phyloP scores from a whole-genome alignment of 2,113 vertebrate genomes.

The Hyaena hyaena region DNA sequence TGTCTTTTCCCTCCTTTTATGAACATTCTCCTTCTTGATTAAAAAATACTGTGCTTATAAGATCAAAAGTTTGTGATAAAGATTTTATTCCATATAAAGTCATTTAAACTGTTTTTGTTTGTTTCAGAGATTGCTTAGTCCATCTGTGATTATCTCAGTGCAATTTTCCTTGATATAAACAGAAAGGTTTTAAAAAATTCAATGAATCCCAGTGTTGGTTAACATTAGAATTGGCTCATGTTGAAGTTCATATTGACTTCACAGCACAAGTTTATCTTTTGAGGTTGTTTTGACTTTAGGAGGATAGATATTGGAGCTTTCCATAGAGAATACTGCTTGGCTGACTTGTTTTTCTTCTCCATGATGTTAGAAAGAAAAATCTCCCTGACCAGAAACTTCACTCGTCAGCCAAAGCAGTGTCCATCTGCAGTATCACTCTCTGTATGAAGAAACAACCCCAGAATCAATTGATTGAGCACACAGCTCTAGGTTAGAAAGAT shows the following conservation, averaged over 20 bases:
- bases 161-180: conserved; percentile 64
- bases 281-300: conserved; percentile 59
- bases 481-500: neutral
- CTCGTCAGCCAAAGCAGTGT: neutral
- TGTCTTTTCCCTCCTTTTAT: neutral
- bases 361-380: conserved; percentile 59
- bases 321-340: conserved; percentile 46
- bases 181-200: conserved; percentile 44
- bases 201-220: conserved; percentile 22
- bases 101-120: conserved; percentile 55
- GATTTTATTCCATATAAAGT: conserved; percentile 39
- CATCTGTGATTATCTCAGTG: conserved; percentile 54
- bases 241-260: conserved; percentile 44
- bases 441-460: neutral
- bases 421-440: neutral
- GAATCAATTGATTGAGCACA: neutral
- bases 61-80: conserved; percentile 45
- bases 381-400: neutral
- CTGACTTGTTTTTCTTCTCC: conserved; percentile 63
- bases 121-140: conserved; percentile 30
- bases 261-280: conserved; percentile 64
- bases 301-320: conserved; percentile 66
- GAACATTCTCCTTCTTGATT: neutral
- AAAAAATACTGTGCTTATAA: conserved; percentile 4
- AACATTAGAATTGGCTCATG: conserved; percentile 34